Evolutionary conservation across 2,888 invertebrate species (phyloP), one percentile per base, ranked within the genome.

Genomic region (Creontiades dilutus): DNA sequence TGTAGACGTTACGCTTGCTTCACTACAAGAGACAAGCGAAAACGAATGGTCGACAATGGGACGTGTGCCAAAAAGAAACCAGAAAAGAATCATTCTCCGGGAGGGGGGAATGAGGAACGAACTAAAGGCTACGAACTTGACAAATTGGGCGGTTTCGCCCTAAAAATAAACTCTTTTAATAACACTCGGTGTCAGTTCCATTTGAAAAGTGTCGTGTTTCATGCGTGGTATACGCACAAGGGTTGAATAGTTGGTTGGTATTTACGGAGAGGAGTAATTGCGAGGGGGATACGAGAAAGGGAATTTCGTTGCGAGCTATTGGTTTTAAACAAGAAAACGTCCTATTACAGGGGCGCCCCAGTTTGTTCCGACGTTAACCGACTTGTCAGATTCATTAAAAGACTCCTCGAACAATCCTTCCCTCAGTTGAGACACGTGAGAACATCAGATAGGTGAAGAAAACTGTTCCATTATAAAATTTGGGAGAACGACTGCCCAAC

Each of bases 71-170:
- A 12, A 19, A 13, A 12, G 27, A 23, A 68, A 19, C 68, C 5
- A 11, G 27, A 12, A 13, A 68, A 68, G 27, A 27, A 37, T 37
- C 2, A 37, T 7, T 23, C 68, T 19, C 23, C 23, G 23, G 37
- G 37, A 13, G 23, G 37, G 37, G 27, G 23, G 23, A 68, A 68
- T 23, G 68, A 27, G 68, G 27, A 68, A 23, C 68, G 68, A 19
- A 12, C 23, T 12, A 23, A 2, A 68, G 27, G 13, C 23, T 68
- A 23, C 23, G 19, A 68, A 68, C 68, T 68, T 68, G 68, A 68
- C 68, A 68, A 68, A 68, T 68, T 68, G 68, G 68, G 68, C 68
- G 23, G 19, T 68, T 23, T 68, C n/a, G 23, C 23, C 27, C 68
- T 68, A 23, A 68, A 68, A 68, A 68, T 68, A 68, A 68, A 27